Evolutionary conservation across 2,113 vertebrate species (phyloP).

Genomic region (Pogonocichla stellata): DNA sequence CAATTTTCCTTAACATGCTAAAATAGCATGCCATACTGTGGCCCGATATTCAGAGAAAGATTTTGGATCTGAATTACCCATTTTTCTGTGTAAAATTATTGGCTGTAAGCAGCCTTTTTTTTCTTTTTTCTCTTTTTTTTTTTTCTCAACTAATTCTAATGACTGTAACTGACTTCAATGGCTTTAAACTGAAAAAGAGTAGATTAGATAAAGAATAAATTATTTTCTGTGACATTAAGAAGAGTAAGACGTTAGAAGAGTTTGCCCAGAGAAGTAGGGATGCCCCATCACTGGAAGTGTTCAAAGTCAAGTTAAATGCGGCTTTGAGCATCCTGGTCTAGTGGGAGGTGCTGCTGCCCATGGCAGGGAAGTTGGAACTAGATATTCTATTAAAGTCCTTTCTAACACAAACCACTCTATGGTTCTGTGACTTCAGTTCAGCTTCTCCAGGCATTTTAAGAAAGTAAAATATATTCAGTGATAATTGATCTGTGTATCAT

Average conservation of each 20-base stretch:
- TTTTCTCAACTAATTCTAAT: background rate
- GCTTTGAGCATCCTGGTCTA: background rate
- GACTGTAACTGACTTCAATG: background rate
- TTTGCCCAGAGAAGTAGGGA: background rate
- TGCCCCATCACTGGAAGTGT: fast-evolving
- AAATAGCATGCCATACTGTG: background rate
- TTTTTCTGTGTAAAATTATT: background rate
- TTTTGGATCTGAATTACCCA: background rate
- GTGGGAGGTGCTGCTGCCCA: background rate
- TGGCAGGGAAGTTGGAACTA: background rate
- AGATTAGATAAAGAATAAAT: background rate
- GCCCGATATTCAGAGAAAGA: background rate
- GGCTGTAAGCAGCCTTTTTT: background rate
- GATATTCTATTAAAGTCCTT: background rate
- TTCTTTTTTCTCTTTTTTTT: background rate
- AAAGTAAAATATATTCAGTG: background rate
- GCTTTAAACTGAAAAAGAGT: background rate
- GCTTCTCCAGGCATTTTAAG: background rate
- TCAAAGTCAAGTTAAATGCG: background rate
- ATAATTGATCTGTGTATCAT: background rate
- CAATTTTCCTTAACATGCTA: background rate
- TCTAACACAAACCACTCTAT: background rate
- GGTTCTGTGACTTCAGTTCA: background rate
- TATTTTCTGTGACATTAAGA: background rate
- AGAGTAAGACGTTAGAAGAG: background rate